Evolutionary conservation across 2,888 invertebrate species (phyloP), one percentile per base, ranked within the genome.

Genomic region (Taenaris catops): DNA sequence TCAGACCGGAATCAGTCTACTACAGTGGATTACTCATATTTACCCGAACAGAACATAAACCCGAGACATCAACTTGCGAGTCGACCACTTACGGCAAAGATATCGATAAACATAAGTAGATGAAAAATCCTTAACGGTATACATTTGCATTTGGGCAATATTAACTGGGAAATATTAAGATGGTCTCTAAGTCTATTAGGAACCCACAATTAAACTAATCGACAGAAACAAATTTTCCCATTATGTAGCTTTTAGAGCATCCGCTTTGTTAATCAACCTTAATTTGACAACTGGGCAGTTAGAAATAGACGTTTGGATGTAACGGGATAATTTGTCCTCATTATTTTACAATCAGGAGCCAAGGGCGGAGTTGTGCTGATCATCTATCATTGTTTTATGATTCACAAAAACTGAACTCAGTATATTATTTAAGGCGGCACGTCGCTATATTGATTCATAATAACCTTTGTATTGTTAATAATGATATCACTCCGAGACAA

Each of bases 241-340:
- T 45, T 36, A 39, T 26, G 23, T 36, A 33, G 36, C 28, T 46
- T 44, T 46, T 34, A 40, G 17, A 39, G 39, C 40, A 42, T 47
- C 44, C 43, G 45, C 18, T 35, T 34, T 7, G 21, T 2, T 46
- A 44, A 48, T 38, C 38, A 38, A 36, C 39, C 38, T 41, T 41
- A 52, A 44, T 48, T 53, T 40, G 50, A 46, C 46, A 45, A 40
- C 34, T 41, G 51, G 46, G 49, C 53, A 47, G 44, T 43, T 42
- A 37, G 34, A 43, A 38, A 46, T 36, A 44, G 55, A 54, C 53
- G 55, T 47, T 43, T 46, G 44, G 50, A 48, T 50, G 50, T 61
- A 65, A 67, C 61, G 54, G 58, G 46, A 63, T 67, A 67, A 70
- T 74, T 73, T 69, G 63, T 70, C 55, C 60, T 65, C 56, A 68